Evolutionary conservation across 2,888 invertebrate species (phyloP).

Genomic region (Megaustenia siamemsis): DNA sequence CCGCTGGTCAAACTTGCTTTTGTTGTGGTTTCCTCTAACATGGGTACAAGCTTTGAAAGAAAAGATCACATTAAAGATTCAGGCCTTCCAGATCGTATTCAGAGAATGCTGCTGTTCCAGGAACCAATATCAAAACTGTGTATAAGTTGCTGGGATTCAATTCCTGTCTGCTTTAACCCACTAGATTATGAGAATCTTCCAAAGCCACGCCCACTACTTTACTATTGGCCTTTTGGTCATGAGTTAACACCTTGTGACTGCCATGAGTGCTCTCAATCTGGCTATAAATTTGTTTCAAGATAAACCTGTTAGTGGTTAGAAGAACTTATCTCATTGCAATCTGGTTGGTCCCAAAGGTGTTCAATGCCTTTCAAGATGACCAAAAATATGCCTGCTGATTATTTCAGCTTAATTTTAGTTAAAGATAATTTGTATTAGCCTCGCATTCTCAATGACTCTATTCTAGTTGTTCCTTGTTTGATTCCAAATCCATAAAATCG

Average conservation of each 20-base stretch:
- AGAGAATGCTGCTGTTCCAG: constrained; percentile 37
- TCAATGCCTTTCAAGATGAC: no score
- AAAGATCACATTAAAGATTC: background rate
- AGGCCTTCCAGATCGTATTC: constrained; percentile 12
- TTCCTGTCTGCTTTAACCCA: constrained; percentile 34
- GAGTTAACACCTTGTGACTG: constrained; percentile 16
- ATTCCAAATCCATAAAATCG: no score
- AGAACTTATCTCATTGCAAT: no score
- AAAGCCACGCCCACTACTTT: constrained; percentile 32
- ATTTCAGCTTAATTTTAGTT: no score
- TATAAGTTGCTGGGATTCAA: background rate
- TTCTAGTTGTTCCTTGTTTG: no score
- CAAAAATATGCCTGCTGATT: no score
- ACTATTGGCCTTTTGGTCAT: constrained; percentile 41
- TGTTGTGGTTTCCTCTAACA: constrained; percentile 8
- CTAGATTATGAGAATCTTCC: constrained; percentile 26
- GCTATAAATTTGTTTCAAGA: constrained; percentile 37
- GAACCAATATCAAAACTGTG: constrained; percentile 24
- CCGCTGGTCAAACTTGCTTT: constrained; percentile 41
- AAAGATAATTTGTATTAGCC: no score
- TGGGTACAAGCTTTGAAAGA: constrained; percentile 23
- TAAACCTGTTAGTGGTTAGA: no score
- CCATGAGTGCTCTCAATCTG: background rate
- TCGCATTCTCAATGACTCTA: no score
- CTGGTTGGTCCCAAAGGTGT: no score